Base-by-base conservation (phyloP, 2,113 vertebrate species). In the Alouatta palliata region DNA sequence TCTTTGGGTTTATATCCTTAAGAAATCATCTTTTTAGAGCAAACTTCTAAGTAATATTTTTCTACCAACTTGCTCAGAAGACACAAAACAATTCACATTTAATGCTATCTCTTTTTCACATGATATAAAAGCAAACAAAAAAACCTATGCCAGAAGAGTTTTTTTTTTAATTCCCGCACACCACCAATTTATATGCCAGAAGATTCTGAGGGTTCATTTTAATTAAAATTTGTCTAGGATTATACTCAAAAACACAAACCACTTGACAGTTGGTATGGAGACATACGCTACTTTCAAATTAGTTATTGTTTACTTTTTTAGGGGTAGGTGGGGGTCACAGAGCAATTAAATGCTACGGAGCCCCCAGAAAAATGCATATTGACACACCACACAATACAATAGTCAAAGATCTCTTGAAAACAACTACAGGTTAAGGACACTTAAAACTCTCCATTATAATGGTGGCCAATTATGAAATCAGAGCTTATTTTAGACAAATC, bases 21-120 rank as follows among this genome's bases (percentile, higher is more conserved):
- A 94, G 58, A 81, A 56, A 81, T 94, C 37, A 88, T 81, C 27
- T 94, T 73, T 47, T 71, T 64, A 73, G 61, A 94, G 21, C 86
- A 81, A 94, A 61, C 17, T 56, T 56, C 49, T 32, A 37, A 82
- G 61, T 68, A 37, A 71, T 76, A 52, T 64, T 52, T 83, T 52
- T 45, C 76, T 64, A 49, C 21, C 20, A 43, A 25, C 21, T 37
- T 96, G 19, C 75, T 85, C 49, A 73, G 43, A 96, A 71, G 30
- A 84, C 20, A 37, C 20, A 89, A 76, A 94, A 79, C 25, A 91
- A 70, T 70, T 93, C 70, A 84, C 66, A 66, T 11, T 56, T 43
- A 75, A 88, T 52, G 19, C 35, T 66, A 45, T 75, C 43, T 73
- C 13, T 73, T 49, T 89, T 54, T 9, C 30, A 30, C 14, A 66